phyloP scores from a whole-genome alignment of 2,888 invertebrate species.

The Chalcosyrphus nemorum region DNA sequence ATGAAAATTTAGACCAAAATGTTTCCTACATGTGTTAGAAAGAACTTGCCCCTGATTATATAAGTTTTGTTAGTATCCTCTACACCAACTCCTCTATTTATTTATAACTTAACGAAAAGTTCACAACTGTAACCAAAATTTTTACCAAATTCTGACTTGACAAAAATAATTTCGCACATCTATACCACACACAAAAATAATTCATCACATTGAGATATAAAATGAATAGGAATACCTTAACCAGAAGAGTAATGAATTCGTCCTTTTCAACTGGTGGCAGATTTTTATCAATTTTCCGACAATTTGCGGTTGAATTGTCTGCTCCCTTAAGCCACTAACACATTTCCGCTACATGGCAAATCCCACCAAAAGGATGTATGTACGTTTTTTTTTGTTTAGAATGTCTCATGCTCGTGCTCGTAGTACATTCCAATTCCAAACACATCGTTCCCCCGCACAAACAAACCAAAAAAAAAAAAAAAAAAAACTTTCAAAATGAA shows the following conservation, averaged over 20 bases:
- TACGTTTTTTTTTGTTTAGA: conserved; percentile 18
- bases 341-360: conserved; percentile 65
- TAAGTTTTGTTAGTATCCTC: too few species aligned
- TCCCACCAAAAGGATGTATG: conserved; percentile 45
- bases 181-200: background rate
- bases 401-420: conserved; percentile 57
- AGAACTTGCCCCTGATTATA: too few species aligned
- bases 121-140: too few species aligned
- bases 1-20: too few species aligned
- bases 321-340: conserved; percentile 72
- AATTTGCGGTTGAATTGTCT: conserved; percentile 72
- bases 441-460: conserved; percentile 27
- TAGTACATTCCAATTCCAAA: conserved; percentile 56
- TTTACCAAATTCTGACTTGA: too few species aligned
- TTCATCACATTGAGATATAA: background rate
- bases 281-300: conserved; percentile 73
- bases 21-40: too few species aligned
- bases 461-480: too few species aligned
- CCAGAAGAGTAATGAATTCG: conserved; percentile 48
- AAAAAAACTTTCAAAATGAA: conserved; percentile 66
- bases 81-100: too few species aligned
- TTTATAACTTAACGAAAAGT: too few species aligned
- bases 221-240: background rate
- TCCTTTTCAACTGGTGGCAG: conserved; percentile 72
- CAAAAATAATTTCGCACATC: background rate